phyloP scores from a whole-genome alignment of 2,113 vertebrate species.

The Neolamprologus toae region DNA sequence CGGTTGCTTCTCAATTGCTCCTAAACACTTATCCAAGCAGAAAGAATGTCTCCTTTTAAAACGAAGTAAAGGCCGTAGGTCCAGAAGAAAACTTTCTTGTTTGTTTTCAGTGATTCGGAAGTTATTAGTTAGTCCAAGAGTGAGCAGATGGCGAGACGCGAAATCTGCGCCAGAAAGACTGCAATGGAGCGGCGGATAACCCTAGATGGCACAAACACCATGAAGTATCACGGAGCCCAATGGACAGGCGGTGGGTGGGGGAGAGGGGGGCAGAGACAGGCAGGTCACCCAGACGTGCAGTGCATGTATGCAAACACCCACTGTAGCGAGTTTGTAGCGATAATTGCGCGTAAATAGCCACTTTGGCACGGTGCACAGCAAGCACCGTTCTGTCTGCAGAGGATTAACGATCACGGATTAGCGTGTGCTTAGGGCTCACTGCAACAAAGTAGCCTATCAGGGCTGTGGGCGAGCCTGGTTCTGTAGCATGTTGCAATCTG shows the following conservation, averaged over 20 bases:
- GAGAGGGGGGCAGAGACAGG: background rate
- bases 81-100: background rate
- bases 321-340: background rate
- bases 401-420: constrained; percentile 63
- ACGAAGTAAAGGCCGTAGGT: background rate
- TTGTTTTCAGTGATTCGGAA: background rate
- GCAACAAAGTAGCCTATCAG: constrained; percentile 43
- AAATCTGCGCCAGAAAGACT: constrained; percentile 20
- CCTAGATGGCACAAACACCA: constrained; percentile 38
- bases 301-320: background rate
- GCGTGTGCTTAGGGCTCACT: constrained; percentile 21
- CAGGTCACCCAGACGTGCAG: background rate
- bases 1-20: background rate
- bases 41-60: background rate
- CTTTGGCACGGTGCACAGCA: constrained; percentile 11
- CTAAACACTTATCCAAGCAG: background rate
- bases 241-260: background rate
- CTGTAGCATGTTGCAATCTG: background rate
- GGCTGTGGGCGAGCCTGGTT: background rate
- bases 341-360: constrained; percentile 1
- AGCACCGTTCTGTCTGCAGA: constrained; percentile 3
- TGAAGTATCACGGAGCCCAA: constrained; percentile 2
- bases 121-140: background rate
- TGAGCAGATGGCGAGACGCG: background rate
- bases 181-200: constrained; percentile 15